Evolutionary conservation across 1,140 invertebrate genomes (phyloP), one percentile per base, ranked within the genome.

Genomic region (Drosophila kepulauana): DNA sequence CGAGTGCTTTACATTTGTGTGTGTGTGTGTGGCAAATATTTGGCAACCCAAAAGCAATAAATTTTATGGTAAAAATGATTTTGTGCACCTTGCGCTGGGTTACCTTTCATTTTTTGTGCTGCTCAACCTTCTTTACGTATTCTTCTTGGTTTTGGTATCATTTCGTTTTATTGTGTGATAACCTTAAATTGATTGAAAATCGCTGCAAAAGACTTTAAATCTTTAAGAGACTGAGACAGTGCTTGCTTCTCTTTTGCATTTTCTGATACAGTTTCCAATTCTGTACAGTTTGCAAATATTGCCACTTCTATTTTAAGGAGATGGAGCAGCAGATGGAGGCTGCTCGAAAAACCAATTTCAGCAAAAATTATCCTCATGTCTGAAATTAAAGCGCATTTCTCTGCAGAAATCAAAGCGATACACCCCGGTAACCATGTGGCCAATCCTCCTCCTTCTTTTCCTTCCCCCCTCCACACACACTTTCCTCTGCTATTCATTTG

Each of bases 31-130:
- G 81, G 76, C 85, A 88, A 87, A 88, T 88, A 89, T 88, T 85
- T 90, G 84, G 69, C 49, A 76, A 85, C 68, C 85, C 81, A 74
- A 88, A 88, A 88, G 86, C 81, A 90, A 88, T 88, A 90, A 85
- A 88, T 88, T 88, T 75, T 72, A 81, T 89, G 85, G 78, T 73
- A 89, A 89, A 89, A 85, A 85, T 89, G 85, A 88, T 88, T 89
- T 89, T 75, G 69, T 88, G 49, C 81, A 89, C 74, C 85, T 85
- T 88, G 58, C 76, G 63, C 49, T 54, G 54, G 51, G 13, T 62
- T 54, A 58, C 57, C 62, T 69, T 51, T 58, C 38, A 61, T 66
- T 77, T 71, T 43, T 77, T 49, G 38, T 65, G 41, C 48, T 15
- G 51, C 49, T 33, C 16, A 13, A 33, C 33, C 33, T 7, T 33